A percentile compares a stretch with the other conserved stretches of the same genome.
phyloP scores from a whole-genome alignment of 35 echinoderm and acorn worm genomes.

The Strongylocentrotus purpuratus region DNA sequence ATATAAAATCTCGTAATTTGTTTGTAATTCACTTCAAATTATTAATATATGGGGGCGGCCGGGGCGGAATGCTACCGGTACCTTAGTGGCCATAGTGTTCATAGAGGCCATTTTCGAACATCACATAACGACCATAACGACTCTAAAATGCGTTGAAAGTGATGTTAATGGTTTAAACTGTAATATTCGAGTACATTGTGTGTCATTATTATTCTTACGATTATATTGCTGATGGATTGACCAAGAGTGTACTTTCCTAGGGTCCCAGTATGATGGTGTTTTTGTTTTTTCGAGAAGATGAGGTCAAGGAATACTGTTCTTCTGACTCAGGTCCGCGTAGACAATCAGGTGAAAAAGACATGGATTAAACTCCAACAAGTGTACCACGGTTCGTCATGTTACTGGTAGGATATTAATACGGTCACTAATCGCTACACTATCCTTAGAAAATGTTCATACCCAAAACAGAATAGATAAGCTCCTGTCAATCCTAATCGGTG shows the following conservation, averaged over 20 bases:
- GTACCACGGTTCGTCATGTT: background rate
- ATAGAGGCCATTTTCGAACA: too few species aligned
- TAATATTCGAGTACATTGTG: too few species aligned
- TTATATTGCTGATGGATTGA: background rate
- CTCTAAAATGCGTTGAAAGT: too few species aligned
- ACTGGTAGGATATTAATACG: background rate
- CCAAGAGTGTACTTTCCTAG: background rate
- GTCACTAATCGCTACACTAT: background rate
- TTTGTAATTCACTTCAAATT: too few species aligned
- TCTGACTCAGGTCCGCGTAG: background rate
- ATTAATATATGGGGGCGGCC: too few species aligned
- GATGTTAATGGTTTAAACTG: too few species aligned
- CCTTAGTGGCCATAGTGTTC: too few species aligned
- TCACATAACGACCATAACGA: too few species aligned
- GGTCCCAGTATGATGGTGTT: background rate
- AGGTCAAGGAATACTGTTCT: background rate
- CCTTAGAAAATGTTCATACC: background rate
- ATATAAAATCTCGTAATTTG: too few species aligned
- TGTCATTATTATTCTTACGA: background rate
- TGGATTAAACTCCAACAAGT: background rate
- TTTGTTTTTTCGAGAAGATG: background rate
- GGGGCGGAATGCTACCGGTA: too few species aligned
- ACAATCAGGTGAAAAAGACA: background rate
- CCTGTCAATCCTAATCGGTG: background rate
- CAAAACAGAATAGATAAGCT: background rate